Evolutionary conservation across 2,113 vertebrate species (phyloP).

Genomic region (Hemicordylus capensis): DNA sequence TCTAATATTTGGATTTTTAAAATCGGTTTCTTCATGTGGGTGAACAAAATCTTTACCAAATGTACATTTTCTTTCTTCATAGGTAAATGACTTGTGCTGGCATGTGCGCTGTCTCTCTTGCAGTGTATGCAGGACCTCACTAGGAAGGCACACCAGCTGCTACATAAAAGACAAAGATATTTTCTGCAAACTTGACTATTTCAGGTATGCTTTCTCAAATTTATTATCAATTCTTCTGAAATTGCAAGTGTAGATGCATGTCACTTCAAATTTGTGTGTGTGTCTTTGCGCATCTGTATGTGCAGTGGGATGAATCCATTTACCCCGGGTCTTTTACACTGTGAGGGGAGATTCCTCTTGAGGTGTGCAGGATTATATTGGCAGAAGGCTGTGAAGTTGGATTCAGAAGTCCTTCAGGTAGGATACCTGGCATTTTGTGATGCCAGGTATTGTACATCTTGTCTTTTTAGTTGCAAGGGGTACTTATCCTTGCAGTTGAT

Average conservation of each 20-base stretch:
- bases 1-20: background rate
- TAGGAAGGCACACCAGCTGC: conserved; percentile 94
- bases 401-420: background rate
- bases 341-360: background rate
- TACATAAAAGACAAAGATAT: conserved; percentile 99
- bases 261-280: background rate
- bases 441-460: background rate
- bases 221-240: background rate
- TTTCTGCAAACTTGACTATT: conserved; percentile 99
- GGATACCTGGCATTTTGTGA: background rate
- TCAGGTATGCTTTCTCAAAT: conserved; percentile 81
- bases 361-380: background rate
- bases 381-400: background rate
- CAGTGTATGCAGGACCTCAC: conserved; percentile 93
- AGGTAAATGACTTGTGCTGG: conserved; percentile 99
- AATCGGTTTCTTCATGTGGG: background rate
- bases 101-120: conserved; percentile 97
- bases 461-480: background rate
- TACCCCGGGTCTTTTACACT: background rate
- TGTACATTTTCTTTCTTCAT: background rate
- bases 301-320: background rate
- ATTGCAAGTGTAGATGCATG: background rate
- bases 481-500: too few species aligned
- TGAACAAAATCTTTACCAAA: rapidly evolving
- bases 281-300: background rate